These are phyloP conservation scores for Barypeithes pellucidus DNA, from an alignment of 2,888 invertebrate genomes.

Conservation along the genomic window DNA sequence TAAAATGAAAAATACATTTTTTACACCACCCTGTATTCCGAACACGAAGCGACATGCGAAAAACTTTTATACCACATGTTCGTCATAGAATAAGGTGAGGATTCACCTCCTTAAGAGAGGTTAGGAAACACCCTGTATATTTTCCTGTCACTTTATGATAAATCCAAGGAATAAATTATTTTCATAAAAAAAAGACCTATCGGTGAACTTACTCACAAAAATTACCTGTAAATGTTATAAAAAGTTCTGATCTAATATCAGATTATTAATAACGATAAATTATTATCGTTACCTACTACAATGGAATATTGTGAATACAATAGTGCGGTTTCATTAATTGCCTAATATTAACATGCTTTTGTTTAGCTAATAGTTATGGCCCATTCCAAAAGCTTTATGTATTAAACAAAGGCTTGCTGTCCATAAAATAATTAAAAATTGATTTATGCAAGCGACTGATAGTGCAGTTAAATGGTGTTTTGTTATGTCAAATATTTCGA, in stretches of 20 bases:
- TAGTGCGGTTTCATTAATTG: slow-evolving; percentile 22
- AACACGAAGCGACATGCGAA: too few relatives aligned
- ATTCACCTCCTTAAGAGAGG: too few relatives aligned
- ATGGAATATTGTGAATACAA: slow-evolving; percentile 11
- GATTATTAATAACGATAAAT: not conserved
- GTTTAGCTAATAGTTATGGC: slow-evolving; percentile 23
- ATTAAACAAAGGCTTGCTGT: slow-evolving; percentile 23
- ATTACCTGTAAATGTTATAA: not conserved
- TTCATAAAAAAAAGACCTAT: too few relatives aligned
- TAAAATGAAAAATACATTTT: too few relatives aligned
- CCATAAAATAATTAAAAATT: slow-evolving; percentile 11
- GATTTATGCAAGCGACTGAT: slow-evolving; percentile 31
- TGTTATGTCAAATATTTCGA: not conserved
- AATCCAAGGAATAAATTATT: too few relatives aligned
- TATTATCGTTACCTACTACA: not conserved
- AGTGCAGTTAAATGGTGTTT: slow-evolving; percentile 15
- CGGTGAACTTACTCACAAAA: too few relatives aligned
- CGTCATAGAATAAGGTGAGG: too few relatives aligned
- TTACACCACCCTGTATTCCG: too few relatives aligned
- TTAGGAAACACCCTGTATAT: too few relatives aligned
- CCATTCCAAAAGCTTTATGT: slow-evolving; percentile 32
- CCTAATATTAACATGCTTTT: slow-evolving; percentile 31
- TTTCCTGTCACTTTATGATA: too few relatives aligned
- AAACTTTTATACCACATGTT: too few relatives aligned
- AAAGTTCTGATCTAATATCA: not conserved